Conservation (phyloP, 2,797 vertebrate genomes). For the Astyanax mexicanus region DNA sequence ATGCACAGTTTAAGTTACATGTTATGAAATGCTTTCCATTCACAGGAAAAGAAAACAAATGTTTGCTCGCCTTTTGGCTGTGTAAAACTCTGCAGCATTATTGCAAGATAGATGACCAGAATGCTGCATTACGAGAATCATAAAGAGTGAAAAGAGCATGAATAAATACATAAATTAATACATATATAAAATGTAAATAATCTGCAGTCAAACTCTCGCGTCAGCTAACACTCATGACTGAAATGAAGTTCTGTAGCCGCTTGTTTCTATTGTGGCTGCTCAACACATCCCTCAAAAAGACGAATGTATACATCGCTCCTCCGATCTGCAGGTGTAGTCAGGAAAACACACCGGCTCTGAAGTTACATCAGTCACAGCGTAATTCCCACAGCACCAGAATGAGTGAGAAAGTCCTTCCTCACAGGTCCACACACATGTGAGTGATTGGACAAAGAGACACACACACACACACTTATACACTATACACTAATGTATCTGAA, state of each 20-base stretch:
- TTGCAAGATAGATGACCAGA: neutral
- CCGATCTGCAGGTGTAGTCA: neutral
- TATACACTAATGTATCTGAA: neutral
- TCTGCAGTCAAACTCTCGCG: neutral
- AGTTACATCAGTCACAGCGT: neutral
- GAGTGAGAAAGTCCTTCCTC: neutral
- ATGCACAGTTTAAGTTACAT: too few species aligned
- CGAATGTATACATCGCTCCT: neutral
- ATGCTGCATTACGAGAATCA: neutral
- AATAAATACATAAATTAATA: neutral
- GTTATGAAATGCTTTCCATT: neutral
- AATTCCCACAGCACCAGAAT: neutral
- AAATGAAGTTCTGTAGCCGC: neutral
- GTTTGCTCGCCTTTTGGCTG: neutral
- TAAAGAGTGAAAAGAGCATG: neutral
- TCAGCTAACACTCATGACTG: neutral
- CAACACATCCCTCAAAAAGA: neutral
- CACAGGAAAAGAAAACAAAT: neutral
- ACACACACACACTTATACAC: too few species aligned
- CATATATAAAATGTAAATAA: neutral
- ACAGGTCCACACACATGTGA: neutral
- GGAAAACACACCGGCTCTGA: neutral
- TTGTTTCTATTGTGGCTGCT: neutral
- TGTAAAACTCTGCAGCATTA: neutral
- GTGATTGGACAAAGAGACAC: neutral